phyloP scores from a whole-genome alignment of 2,888 invertebrate species.

The Clitarchus hookeri region DNA sequence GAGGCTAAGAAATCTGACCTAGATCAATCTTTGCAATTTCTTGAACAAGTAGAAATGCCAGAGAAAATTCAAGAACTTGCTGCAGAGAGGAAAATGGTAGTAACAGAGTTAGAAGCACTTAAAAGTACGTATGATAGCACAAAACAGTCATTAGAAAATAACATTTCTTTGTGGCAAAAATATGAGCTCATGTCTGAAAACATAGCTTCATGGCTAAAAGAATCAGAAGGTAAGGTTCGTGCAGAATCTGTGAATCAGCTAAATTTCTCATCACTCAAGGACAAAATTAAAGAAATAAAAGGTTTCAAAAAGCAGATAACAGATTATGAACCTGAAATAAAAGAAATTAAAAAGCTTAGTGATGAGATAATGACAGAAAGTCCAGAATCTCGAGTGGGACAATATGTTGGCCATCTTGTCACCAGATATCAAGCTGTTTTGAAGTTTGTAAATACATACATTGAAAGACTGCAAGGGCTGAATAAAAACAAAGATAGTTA shows the following conservation, averaged over 20 bases:
- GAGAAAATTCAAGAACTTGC: constrained; percentile 70
- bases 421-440: constrained; percentile 74
- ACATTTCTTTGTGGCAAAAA: constrained; percentile 76
- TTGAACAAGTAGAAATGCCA: constrained; percentile 74
- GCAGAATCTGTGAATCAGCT: constrained; percentile 73
- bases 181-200: constrained; percentile 79
- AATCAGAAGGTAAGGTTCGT: constrained; percentile 75
- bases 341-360: constrained; percentile 68
- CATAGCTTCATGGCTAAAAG: constrained; percentile 76
- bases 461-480: constrained; percentile 73
- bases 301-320: constrained; percentile 66
- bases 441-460: constrained; percentile 71
- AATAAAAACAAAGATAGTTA: constrained; percentile 73
- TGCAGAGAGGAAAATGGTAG: constrained; percentile 70
- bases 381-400: constrained; percentile 81
- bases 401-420: constrained; percentile 77
- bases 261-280: constrained; percentile 68
- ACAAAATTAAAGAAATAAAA: constrained; percentile 70
- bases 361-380: constrained; percentile 74
- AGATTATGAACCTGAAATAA: constrained; percentile 68
- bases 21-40: constrained; percentile 70
- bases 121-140: constrained; percentile 70
- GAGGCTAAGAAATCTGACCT: constrained; percentile 68
- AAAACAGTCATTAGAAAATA: constrained; percentile 68
- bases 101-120: constrained; percentile 72